These are phyloP conservation scores for Zaprionus africanus DNA, from an alignment of 1,140 invertebrate genomes.

Conservation along the genomic window DNA sequence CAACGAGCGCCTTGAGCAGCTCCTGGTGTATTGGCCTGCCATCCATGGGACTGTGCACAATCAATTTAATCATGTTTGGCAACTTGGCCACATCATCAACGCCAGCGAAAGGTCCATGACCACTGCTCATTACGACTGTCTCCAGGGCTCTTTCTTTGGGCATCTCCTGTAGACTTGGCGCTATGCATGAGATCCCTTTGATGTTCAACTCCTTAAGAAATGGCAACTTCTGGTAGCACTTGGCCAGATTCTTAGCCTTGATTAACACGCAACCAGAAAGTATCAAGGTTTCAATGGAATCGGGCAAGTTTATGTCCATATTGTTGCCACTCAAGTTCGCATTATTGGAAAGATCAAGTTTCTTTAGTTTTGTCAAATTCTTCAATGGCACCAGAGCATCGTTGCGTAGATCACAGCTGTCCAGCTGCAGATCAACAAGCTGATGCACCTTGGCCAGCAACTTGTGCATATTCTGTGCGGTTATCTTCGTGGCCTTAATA, in stretches of 20 bases:
- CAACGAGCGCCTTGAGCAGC: conserved; percentile 27
- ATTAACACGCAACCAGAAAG: conserved; percentile 23
- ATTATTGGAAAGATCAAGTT: conserved; percentile 38
- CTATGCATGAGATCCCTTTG: neutral
- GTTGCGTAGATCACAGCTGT: conserved; percentile 21
- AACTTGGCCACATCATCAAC: conserved; percentile 52
- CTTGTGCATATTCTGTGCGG: conserved; percentile 19
- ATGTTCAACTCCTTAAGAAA: conserved; percentile 46
- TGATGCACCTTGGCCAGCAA: conserved; percentile 29
- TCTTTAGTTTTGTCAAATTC: conserved; percentile 32
- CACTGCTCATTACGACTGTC: conserved; percentile 16
- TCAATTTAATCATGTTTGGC: conserved; percentile 41
- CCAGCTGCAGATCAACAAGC: conserved; percentile 22
- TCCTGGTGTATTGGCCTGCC: neutral
- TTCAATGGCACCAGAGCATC: conserved; percentile 8
- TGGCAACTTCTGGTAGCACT: neutral
- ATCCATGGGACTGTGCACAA: neutral
- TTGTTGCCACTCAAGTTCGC: conserved; percentile 16
- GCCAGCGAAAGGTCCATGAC: too few species aligned
- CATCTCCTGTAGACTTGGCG: neutral
- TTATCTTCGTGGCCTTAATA: conserved; percentile 13
- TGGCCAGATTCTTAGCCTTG: neutral
- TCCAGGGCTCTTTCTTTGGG: conserved; percentile 25
- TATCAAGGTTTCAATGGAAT: conserved; percentile 29
- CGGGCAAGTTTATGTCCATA: conserved; percentile 25